Conservation (phyloP, 2,797 vertebrate species). For the Lacerta viridis region DNA sequence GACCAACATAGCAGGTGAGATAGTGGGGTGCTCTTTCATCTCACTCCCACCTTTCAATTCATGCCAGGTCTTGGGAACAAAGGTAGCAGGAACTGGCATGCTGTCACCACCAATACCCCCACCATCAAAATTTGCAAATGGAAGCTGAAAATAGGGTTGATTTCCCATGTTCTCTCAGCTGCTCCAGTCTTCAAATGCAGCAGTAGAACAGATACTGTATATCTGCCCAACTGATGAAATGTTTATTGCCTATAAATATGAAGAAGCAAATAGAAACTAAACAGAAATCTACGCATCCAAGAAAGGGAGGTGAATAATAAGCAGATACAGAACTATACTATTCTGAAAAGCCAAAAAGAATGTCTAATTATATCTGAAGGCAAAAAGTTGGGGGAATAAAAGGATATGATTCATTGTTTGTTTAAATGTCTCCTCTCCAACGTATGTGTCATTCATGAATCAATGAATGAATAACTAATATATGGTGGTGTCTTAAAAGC, state of each 20-base stretch:
- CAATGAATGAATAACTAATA: conserved; percentile 26
- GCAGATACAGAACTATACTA: no score
- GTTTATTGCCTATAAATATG: conserved; percentile 13
- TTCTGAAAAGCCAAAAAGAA: conserved; percentile 19
- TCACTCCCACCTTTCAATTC: not conserved
- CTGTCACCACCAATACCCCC: no score
- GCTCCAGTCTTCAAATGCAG: not conserved
- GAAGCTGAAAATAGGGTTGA: not conserved
- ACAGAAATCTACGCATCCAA: not conserved
- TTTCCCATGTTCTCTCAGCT: not conserved
- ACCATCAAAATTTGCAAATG: not conserved
- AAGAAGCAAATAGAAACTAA: conserved; percentile 36
- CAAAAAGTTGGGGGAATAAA: conserved; percentile 28
- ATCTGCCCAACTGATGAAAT: not conserved
- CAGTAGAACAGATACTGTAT: not conserved
- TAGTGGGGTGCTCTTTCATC: not conserved
- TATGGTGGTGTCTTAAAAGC: conserved; percentile 14
- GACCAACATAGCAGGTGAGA: not conserved
- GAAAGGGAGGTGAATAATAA: not conserved
- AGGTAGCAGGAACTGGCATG: not conserved
- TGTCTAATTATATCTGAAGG: conserved; percentile 40
- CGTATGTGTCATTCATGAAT: conserved; percentile 42
- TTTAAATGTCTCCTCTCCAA: conserved; percentile 14
- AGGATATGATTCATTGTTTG: conserved; percentile 13
- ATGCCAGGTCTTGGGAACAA: not conserved